Conservation (phyloP, 92 coral and sea anemone species). For the Epizoanthus fatuus region DNA sequence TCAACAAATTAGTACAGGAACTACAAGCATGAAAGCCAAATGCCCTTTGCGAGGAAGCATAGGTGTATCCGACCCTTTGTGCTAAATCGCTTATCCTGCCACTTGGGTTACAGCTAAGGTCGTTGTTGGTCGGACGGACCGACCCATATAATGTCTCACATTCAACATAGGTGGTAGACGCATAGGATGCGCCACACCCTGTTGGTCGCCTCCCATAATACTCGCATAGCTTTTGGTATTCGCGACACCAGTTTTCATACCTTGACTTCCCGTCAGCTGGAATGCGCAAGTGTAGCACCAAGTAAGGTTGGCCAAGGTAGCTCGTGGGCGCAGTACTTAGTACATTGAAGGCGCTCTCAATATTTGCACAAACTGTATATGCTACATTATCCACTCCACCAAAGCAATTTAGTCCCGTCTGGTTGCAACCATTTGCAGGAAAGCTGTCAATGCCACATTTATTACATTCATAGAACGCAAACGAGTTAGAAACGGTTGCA, state of each 20-base stretch:
- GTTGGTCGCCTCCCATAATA: conserved; percentile 55
- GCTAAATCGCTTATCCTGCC: not conserved
- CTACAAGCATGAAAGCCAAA: not conserved
- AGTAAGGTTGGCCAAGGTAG: conserved; percentile 28
- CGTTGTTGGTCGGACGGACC: conserved; percentile 29
- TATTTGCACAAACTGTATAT: conserved; percentile 49
- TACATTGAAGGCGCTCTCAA: conserved; percentile 61
- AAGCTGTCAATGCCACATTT: not conserved
- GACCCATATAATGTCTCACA: conserved; percentile 42
- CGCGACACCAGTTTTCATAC: conserved; percentile 68
- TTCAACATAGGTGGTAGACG: not conserved
- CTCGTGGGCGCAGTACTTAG: conserved; percentile 41
- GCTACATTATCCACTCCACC: conserved; percentile 19
- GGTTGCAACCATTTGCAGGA: too few relatives aligned
- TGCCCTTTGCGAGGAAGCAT: not conserved
- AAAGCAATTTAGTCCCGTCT: too few relatives aligned
- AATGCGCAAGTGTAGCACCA: conserved; percentile 47
- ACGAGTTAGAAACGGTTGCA: conserved; percentile 46
- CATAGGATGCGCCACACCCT: conserved; percentile 53
- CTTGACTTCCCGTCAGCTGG: conserved; percentile 52
- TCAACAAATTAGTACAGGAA: not conserved
- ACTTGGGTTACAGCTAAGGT: conserved; percentile 16
- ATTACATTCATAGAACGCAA: conserved; percentile 57
- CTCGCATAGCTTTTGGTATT: conserved; percentile 58
- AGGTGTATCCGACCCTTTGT: conserved; percentile 5